These are phyloP conservation scores for Ditylenchus dipsaci DNA, from an alignment of 1,140 invertebrate genomes.

Conservation along the genomic window DNA sequence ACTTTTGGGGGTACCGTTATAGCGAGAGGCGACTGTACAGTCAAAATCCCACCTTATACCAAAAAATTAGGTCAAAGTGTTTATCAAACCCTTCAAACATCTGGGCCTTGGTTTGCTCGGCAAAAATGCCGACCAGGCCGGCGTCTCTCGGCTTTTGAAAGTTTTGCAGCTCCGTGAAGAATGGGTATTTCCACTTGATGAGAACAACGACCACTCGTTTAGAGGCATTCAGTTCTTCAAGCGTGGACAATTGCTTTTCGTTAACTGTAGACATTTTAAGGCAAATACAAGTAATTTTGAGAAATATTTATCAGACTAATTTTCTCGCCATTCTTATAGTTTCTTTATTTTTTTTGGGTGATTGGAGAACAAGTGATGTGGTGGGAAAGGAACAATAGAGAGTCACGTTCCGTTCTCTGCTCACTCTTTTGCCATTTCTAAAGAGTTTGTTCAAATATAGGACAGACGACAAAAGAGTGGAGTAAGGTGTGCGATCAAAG, in stretches of 20 bases:
- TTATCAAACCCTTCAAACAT: conserved; percentile 6
- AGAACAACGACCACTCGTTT: conserved; percentile 19
- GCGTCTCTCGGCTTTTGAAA: conserved; percentile 26
- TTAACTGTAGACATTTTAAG: background rate
- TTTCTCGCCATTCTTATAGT: background rate
- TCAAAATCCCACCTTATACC: conserved; percentile 24
- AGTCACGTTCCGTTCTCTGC: too few species aligned
- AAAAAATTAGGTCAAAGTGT: conserved; percentile 21
- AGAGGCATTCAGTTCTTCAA: too few species aligned
- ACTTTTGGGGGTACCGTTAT: too few species aligned
- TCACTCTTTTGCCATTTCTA: too few species aligned
- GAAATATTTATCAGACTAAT: background rate
- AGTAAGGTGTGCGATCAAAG: too few species aligned
- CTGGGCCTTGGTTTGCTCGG: conserved; percentile 8
- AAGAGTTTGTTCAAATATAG: too few species aligned
- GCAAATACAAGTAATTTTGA: background rate
- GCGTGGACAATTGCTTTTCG: too few species aligned
- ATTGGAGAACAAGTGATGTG: too few species aligned
- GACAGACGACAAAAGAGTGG: too few species aligned
- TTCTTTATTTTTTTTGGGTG: conserved; percentile 14
- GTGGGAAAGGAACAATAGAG: too few species aligned
- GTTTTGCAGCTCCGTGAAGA: conserved; percentile 27
- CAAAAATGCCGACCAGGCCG: conserved; percentile 19
- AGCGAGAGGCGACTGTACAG: too few species aligned
- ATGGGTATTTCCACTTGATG: conserved; percentile 29